A percentile compares a stretch with the other conserved stretches of the same genome.
Conservation (phyloP, 2,888 invertebrate species). For the Sclerodermus sp. region DNA sequence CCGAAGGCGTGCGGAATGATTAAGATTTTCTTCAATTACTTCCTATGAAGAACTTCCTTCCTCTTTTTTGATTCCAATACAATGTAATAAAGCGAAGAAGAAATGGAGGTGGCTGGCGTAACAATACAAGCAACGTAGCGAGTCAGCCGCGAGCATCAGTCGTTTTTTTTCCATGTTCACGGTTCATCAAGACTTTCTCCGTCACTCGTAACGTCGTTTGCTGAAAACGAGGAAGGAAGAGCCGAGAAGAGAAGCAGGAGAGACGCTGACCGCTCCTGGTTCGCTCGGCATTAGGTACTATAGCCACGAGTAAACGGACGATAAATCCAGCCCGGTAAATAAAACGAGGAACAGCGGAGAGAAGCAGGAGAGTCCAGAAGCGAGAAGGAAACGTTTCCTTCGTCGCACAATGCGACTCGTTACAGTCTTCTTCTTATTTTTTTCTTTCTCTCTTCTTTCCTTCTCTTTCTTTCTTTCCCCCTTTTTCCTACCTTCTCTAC, state of each 20-base stretch:
- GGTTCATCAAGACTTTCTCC: too few species aligned
- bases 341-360: constrained; percentile 28
- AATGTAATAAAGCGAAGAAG: too few species aligned
- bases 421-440: constrained; percentile 9
- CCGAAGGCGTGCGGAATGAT: too few species aligned
- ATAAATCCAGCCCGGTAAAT: constrained; percentile 41
- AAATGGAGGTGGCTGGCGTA: too few species aligned
- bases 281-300: constrained; percentile 15
- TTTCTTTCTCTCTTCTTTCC: constrained; percentile 8
- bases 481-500: background rate
- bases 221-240: too few species aligned
- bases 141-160: too few species aligned
- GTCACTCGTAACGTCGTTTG: too few species aligned
- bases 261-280: background rate
- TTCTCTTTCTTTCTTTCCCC: background rate
- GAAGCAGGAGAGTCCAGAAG: constrained; percentile 1
- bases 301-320: constrained; percentile 41
- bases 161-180: too few species aligned
- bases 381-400: constrained; percentile 18
- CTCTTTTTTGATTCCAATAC: too few species aligned
- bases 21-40: too few species aligned
- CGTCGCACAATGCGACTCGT: constrained; percentile 28
- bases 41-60: too few species aligned
- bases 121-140: too few species aligned
- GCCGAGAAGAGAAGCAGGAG: background rate